Evolutionary conservation across 2,797 vertebrate species (phyloP), one percentile per base, ranked within the genome.

Genomic region (Rallus crepitans): DNA sequence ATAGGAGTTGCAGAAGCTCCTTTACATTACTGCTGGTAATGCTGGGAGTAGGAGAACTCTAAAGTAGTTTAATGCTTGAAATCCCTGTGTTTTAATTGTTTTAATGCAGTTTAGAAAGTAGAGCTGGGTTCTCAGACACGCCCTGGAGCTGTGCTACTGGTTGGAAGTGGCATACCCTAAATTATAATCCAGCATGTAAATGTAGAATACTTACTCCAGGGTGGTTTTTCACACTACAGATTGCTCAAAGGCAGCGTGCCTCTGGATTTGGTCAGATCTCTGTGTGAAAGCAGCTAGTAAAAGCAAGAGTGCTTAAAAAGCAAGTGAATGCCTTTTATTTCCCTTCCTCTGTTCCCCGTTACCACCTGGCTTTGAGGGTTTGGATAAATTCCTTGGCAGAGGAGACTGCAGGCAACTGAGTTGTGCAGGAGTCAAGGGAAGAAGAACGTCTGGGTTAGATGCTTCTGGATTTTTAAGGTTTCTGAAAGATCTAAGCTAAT

Each of bases 31-130:
- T 21, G 30, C 0, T 2, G 8, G 45, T 40, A 31, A 10, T 0
- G 3, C 15, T 48, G 31, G 31, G 33, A 9, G 6, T 18, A 2
- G 69, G 16, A 71, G 65, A 40, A 8, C 6, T 9, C 6, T 35
- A 56, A 55, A 1, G 11, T 21, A 2, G 11, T 17, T 82, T 55
- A 19, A 11, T 7, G 0, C 68, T 30, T 9, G 12, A 56, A 28
- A 59, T 53, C 6, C 37, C 48, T 17, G 40, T 0, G 0, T 30
- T 65, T 82, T n/a, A 35, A 18, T 12, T 0, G 0, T 30, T 65
- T 79, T 33, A 35, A 18, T 15, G 40, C 6, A 0, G 30, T 53
- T 73, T 25, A 35, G 35, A 45, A 64, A 64, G 53, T 13, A 5
- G 23, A 80, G 28, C 11, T 45, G 30, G 6, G 16, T 4, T 47